Evolutionary conservation across 2,797 vertebrate genomes (phyloP).

Genomic region (Botia almorhae): DNA sequence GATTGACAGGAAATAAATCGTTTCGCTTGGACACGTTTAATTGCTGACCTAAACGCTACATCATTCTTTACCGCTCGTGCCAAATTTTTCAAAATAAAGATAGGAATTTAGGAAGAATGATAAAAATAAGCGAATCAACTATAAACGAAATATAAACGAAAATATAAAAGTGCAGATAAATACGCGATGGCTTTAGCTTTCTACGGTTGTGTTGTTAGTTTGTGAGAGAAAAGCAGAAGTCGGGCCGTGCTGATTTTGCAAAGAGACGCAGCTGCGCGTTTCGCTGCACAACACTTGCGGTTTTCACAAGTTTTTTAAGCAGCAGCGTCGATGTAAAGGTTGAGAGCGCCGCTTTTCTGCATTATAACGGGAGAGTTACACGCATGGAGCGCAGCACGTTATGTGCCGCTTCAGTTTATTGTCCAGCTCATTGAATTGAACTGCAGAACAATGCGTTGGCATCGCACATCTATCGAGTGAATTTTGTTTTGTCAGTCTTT

Average conservation of each 20-base stretch:
- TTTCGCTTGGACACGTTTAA: too few species aligned
- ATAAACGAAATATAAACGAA: too few species aligned
- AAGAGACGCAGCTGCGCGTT: conserved; percentile 75
- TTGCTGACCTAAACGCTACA: too few species aligned
- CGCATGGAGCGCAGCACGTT: conserved; percentile 19
- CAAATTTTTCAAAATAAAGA: too few species aligned
- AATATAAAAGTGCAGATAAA: too few species aligned
- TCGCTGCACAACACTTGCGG: conserved; percentile 70
- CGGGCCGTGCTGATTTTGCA: conserved; percentile 78
- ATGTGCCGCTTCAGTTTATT: not conserved
- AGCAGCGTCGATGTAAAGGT: conserved; percentile 44
- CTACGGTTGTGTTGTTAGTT: too few species aligned
- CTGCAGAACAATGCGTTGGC: conserved; percentile 57
- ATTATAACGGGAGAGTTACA: not conserved
- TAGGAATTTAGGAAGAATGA: too few species aligned
- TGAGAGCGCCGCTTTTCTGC: conserved; percentile 34
- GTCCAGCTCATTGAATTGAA: conserved; percentile 20
- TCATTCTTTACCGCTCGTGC: too few species aligned
- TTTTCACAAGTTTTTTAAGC: conserved; percentile 72
- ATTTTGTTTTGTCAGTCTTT: conserved; percentile 64
- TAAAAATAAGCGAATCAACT: too few species aligned
- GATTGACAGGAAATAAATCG: too few species aligned
- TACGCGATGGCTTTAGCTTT: too few species aligned
- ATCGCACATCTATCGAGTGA: conserved; percentile 57
- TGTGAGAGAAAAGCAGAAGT: conserved; percentile 83